These are phyloP conservation scores for Pachyseris speciosa DNA, from an alignment of 64 coral and sea anemone species.

Conservation along the genomic window DNA sequence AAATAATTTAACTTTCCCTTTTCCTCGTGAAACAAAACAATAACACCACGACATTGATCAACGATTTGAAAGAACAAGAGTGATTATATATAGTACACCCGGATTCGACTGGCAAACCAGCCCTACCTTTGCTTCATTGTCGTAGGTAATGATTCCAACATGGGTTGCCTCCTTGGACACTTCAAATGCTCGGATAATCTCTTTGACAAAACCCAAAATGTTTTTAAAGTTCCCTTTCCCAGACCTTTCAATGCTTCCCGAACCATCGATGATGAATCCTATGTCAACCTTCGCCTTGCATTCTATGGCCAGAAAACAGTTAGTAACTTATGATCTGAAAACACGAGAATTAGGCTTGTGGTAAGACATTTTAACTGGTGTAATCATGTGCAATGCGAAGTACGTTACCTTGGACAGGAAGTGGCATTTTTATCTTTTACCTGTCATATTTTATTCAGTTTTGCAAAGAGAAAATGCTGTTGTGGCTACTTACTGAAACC, in stretches of 20 bases:
- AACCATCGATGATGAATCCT: constrained; percentile 78
- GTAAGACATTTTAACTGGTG: no score
- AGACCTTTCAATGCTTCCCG: constrained; percentile 59
- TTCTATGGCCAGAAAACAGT: neutral
- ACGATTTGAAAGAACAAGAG: no score
- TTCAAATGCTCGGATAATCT: constrained; percentile 43
- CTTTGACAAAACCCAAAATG: constrained; percentile 41
- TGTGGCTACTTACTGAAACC: no score
- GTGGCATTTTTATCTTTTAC: no score
- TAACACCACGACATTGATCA: no score
- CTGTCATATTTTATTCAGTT: neutral
- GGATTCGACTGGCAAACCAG: neutral
- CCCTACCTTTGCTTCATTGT: neutral
- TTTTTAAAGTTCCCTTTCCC: constrained; percentile 60
- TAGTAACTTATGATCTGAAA: neutral
- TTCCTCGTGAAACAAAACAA: no score
- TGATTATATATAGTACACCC: neutral
- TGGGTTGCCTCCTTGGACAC: constrained; percentile 45
- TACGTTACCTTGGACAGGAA: no score
- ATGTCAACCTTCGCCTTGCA: constrained; percentile 71
- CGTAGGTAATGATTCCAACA: constrained; percentile 59
- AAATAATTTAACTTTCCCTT: no score
- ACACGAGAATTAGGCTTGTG: no score
- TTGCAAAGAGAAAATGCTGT: neutral
- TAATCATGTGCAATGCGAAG: no score